Evolutionary conservation across 2,113 vertebrate genomes (phyloP).

Genomic region (Ahaetulla prasina): DNA sequence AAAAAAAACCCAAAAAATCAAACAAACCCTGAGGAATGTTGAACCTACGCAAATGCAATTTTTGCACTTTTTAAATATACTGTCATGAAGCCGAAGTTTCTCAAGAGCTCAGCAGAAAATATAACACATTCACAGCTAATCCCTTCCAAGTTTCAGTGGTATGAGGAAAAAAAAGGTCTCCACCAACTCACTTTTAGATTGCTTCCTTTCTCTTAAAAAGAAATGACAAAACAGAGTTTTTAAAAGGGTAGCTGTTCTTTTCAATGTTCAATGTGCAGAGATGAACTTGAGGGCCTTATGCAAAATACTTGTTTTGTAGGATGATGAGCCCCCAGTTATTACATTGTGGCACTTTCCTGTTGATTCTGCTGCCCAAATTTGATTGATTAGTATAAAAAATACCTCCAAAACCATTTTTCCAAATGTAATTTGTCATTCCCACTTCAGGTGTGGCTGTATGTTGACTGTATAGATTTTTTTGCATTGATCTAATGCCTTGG

Average conservation of each 20-base stretch:
- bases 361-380: conserved; percentile 10
- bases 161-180: not conserved
- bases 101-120: not conserved
- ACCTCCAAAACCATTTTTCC: not conserved
- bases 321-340: not conserved
- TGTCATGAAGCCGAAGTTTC: not conserved
- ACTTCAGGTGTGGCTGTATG: conserved; percentile 12
- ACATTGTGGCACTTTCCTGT: not conserved
- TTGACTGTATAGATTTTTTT: conserved; percentile 19
- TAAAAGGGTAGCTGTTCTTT: not conserved
- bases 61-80: not conserved
- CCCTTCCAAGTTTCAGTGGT: not conserved
- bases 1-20: no score
- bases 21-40: not conserved
- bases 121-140: not conserved
- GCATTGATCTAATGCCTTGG: not conserved
- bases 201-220: not conserved
- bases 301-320: not conserved
- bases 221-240: not conserved
- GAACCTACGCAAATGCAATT: not conserved
- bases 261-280: not conserved
- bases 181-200: not conserved
- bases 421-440: conserved; percentile 21
- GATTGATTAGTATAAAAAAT: conserved; percentile 5
- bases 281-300: not conserved